Evolutionary conservation across 2,888 invertebrate genomes (phyloP), one percentile per base, ranked within the genome.

Genomic region (Apodemia mormo): DNA sequence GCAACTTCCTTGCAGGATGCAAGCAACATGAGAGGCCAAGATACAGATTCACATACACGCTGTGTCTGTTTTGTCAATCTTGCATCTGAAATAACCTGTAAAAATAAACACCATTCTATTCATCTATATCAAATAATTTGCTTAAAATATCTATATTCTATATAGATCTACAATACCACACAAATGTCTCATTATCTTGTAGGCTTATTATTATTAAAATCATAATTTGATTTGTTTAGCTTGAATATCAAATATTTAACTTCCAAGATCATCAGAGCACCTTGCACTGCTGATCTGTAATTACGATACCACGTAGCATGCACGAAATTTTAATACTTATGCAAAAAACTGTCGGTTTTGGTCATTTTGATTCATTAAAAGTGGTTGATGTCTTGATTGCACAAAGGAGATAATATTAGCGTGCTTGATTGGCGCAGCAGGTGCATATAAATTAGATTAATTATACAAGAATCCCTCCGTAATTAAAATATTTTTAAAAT

Each of bases 221-320:
- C 8, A 65, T 40, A 40, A 65, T 40, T 9, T 45, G 4, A 45
- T 22, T 40, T 14, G 33, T 22, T 65, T 58, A 30, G 58, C 9
- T 29, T 9, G 58, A 30, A 58, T 58, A 30, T 12, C 29, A 29
- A 67, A 67, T 43, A 40, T 29, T 56, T 78, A 79, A 78, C 78
- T 80, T 76, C 76, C 75, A 76, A 77, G 73, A 77, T 74, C 72
- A 71, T 72, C 73, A 71, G 66, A 70, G 71, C 86, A 87, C 84
- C 85, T 86, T 69, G 85, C 81, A 73, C 73, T 70, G 68, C 64
- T 33, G 3, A 64, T 54, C 33, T 66, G 40, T 30, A 66, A 65
- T 69, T 67, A 68, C 70, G 68, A 68, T 65, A 65, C 7, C 33
- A 71, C n/a, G 67, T 40, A n/a, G 61, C 66, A 66, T 30, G 69